Percentiles rank a stretch among this genome's conserved stretches.
phyloP scores from a whole-genome alignment of 2,113 vertebrate species.

The Pituophis catenifer region DNA sequence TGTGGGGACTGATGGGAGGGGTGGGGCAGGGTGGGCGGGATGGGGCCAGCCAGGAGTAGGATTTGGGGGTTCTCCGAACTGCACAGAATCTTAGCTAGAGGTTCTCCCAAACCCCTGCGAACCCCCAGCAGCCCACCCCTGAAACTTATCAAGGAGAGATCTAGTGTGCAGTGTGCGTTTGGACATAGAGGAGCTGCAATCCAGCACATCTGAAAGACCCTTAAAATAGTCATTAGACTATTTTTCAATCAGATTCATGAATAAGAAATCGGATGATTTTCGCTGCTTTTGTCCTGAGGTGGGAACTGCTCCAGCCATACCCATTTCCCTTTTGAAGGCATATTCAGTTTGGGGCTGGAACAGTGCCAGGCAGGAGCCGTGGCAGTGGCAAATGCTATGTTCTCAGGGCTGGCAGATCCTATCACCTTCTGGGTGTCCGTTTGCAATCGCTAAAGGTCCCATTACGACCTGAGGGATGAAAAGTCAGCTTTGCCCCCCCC shows the following conservation, averaged over 20 bases:
- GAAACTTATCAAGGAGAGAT: no score
- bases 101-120: no score
- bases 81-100: no score
- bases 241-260: not conserved
- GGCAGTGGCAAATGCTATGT: not conserved
- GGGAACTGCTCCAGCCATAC: not conserved
- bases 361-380: not conserved
- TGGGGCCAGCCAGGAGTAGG: no score
- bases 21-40: rapidly evolving
- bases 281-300: not conserved
- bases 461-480: not conserved
- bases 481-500: not conserved
- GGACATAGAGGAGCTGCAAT: not conserved
- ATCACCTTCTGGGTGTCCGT: not conserved
- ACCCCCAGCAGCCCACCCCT: no score
- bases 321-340: not conserved
- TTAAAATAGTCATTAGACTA: not conserved
- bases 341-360: slow-evolving; percentile 1
- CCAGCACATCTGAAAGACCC: not conserved
- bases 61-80: no score
- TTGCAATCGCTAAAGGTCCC: not conserved
- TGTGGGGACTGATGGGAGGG: no score
- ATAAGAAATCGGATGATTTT: not conserved
- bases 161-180: not conserved
- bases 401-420: not conserved